A percentile compares a stretch with the other conserved stretches of the same genome.
Evolutionary conservation across 2,888 invertebrate species (phyloP).

Genomic region (Synanthedon myopaeformis): DNA sequence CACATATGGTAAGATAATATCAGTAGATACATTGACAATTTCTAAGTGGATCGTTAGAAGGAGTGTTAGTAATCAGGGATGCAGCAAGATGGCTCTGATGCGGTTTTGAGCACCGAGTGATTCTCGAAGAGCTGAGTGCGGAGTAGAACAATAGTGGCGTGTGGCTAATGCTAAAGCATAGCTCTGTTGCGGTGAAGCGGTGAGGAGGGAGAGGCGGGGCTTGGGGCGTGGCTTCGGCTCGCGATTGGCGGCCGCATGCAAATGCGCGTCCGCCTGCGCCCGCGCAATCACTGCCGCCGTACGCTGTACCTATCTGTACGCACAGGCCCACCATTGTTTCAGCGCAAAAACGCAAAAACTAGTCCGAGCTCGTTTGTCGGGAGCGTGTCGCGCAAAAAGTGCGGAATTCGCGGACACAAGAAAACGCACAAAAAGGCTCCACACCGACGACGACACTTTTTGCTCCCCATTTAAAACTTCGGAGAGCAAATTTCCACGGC

Average conservation of each 20-base stretch:
- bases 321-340: constrained; percentile 40
- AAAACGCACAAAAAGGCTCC: constrained; percentile 46
- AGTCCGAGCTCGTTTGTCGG: constrained; percentile 42
- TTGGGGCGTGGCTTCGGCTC: constrained; percentile 19
- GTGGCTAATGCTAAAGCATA: background rate
- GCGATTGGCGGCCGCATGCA: constrained; percentile 44
- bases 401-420: constrained; percentile 54
- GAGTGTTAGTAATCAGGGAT: no score
- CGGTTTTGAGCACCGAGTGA: background rate
- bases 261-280: constrained; percentile 46
- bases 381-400: constrained; percentile 50
- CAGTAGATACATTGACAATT: no score
- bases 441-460: constrained; percentile 35
- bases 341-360: constrained; percentile 27
- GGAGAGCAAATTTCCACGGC: no score
- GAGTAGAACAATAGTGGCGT: constrained; percentile 9
- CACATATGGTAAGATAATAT: no score
- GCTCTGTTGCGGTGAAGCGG: constrained; percentile 3
- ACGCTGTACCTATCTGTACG: background rate
- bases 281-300: constrained; percentile 30
- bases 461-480: constrained; percentile 40
- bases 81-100: background rate
- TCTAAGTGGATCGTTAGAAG: no score
- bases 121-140: constrained; percentile 4
- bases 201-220: constrained; percentile 7